Base-by-base conservation (phyloP, 2,797 vertebrate species). In the Arctocebus calabarensis region DNA sequence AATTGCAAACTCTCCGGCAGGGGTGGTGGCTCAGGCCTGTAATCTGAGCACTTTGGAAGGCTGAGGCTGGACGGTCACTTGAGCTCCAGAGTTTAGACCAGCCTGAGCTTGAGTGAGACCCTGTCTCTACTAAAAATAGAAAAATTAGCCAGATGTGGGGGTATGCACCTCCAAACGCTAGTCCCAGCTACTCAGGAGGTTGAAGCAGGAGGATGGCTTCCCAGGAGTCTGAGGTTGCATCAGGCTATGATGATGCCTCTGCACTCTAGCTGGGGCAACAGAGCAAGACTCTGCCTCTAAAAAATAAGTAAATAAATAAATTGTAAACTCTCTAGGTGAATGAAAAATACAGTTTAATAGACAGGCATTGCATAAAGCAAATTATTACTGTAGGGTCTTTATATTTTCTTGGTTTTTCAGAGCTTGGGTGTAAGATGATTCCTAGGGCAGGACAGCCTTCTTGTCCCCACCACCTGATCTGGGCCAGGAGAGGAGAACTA, bases 311-410 rank as follows among this genome's bases (percentile, higher is more conserved):
- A 16, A 66, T 66, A 66, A 9, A 64, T 29, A 29, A 32, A 79
- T 79, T 57, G 77, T 52, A 92, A 89, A 84, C 55, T 96, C 45
- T 34, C 40, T 83, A 84, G 64, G 43, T 88, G 32, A 95, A 62
- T 66, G 57, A 52, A 83, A 91, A 94, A 89, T 71, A 86, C 23
- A 61, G 40, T 61, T 96, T 84, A 83, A 6, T 40, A 91, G 85
- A 87, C 7, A 87, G 43, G 52, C 79, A 40, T 81, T 84, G 16
- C 70, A 84, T 64, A 64, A 94, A 92, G 59, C 68, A 90, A 91
- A 29, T 93, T 52, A 90, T 57, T 91, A 25, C 73, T 0, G 0
- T 48, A 92, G 68, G 83, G 74, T 88, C 57, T n/a, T 61, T 16
- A 37, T 19, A 4, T 92, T 3, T 25, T 13, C 20, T 88, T 57